Base-by-base conservation (phyloP, 2,888 invertebrate genomes). In the Pandemis corylana region DNA sequence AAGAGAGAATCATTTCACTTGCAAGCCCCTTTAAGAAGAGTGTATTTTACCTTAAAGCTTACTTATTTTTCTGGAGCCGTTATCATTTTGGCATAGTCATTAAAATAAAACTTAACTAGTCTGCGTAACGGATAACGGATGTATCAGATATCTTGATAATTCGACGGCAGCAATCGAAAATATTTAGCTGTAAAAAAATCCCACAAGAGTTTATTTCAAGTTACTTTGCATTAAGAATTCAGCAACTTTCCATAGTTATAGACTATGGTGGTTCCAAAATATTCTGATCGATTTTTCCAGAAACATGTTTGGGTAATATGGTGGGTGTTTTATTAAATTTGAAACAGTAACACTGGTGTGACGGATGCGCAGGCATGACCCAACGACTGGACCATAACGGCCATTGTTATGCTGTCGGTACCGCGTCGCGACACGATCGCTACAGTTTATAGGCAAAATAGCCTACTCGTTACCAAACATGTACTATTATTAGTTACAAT, bases 361-460 rank as follows among this genome's bases (percentile, higher is more conserved):
- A 85, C 86, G 87, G 87, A 88, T 86, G 85, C 84, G 78, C 83
- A 81, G 82, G 83, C 86, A 82, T 87, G 87, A 87, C 78, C 77
- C 68, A 72, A 51, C 85, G 85, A 85, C 85, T 89, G 87, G 86
- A 89, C 89, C 90, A 84, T 84, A 83, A 88, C 90, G 83, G 76
- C 82, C 79, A 84, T 86, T 87, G 86, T 89, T 81, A 79, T n/a
- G 42, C 59, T 59, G 44, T 44, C 56, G 36, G 62, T 68, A 15
- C 68, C 46, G 41, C 74, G 15, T 5, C 59, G 56, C 64, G 41
- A 44, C 63, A 41, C 72, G 74, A 74, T 66, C 74, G 69, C 74
- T 65, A 66, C 61, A 74, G 56, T 51, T 66, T 68, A 73, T 68
- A 73, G 68, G 56, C 64, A 73, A 68, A 68, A 36, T 68, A 56